phyloP scores from a whole-genome alignment of 2,888 invertebrate genomes.

The Schizotus pectinicornis region DNA sequence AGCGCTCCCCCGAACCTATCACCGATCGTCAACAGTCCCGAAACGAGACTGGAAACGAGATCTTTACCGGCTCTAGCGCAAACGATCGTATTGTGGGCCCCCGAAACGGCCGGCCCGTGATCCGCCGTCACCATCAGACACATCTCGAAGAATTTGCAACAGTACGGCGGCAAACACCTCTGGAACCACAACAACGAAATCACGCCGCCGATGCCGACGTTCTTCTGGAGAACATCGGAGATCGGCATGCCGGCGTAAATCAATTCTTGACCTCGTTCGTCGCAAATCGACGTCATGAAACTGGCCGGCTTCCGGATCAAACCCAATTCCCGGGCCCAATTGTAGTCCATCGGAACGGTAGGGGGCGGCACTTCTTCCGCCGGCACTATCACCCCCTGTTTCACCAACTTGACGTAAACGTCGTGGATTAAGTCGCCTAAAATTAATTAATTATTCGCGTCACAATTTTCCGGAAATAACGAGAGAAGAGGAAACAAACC shows the following conservation, averaged over 20 bases:
- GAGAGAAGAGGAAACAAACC: constrained; percentile 36
- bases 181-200: constrained; percentile 99
- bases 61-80: constrained; percentile 98
- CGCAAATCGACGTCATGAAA: constrained; percentile 99
- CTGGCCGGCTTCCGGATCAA: constrained; percentile 98
- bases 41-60: constrained; percentile 95
- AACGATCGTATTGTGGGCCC: constrained; percentile 98
- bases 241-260: constrained; percentile 91
- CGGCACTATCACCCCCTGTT: constrained; percentile 82
- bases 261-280: constrained; percentile 97
- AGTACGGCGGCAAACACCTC: constrained; percentile 90
- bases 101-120: constrained; percentile 98
- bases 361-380: constrained; percentile 95
- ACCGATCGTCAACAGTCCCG: constrained; percentile 96
- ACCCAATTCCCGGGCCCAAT: constrained; percentile 97
- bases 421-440: constrained; percentile 77
- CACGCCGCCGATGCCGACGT: constrained; percentile 97
- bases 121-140: constrained; percentile 98
- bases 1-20: constrained; percentile 98
- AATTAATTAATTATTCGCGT: not conserved
- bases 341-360: constrained; percentile 99
- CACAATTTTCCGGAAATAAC: too few relatives aligned
- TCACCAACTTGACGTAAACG: constrained; percentile 79
- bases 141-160: constrained; percentile 98
- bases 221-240: constrained; percentile 87